phyloP scores from a whole-genome alignment of 2,888 invertebrate genomes.

The Melanotus villosus region DNA sequence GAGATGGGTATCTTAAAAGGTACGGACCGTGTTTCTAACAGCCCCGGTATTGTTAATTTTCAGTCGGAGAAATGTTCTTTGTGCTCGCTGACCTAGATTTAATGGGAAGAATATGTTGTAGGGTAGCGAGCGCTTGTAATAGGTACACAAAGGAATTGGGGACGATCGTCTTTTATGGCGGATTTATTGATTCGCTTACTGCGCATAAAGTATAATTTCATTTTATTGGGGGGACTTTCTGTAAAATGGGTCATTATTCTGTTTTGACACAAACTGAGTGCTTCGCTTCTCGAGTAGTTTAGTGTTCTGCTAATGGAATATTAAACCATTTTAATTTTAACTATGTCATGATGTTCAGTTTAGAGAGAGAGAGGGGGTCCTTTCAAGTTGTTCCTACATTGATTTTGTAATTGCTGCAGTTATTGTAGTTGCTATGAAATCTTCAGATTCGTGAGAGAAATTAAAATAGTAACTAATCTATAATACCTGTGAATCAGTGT shows the following conservation, averaged over 20 bases:
- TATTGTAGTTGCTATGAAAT: too few relatives aligned
- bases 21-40: constrained; percentile 21
- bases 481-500: too few relatives aligned
- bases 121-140: constrained; percentile 43
- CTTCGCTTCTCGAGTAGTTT: constrained; percentile 17
- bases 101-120: constrained; percentile 44
- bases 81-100: constrained; percentile 45
- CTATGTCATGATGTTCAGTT: too few relatives aligned
- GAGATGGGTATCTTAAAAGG: constrained; percentile 26
- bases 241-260: constrained; percentile 32
- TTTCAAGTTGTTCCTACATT: too few relatives aligned
- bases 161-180: constrained; percentile 44
- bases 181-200: constrained; percentile 44
- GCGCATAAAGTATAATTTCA: constrained; percentile 44
- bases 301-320: constrained; percentile 13
- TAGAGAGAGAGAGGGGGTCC: too few relatives aligned
- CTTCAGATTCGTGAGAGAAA: too few relatives aligned
- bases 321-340: constrained; percentile 1
- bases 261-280: constrained; percentile 26
- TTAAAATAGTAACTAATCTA: too few relatives aligned
- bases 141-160: constrained; percentile 44
- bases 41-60: constrained; percentile 38
- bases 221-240: constrained; percentile 31
- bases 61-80: constrained; percentile 38
- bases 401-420: too few relatives aligned